Conservation (phyloP, 35 echinoderm and acorn worm species). For the Amphiura filiformis region DNA sequence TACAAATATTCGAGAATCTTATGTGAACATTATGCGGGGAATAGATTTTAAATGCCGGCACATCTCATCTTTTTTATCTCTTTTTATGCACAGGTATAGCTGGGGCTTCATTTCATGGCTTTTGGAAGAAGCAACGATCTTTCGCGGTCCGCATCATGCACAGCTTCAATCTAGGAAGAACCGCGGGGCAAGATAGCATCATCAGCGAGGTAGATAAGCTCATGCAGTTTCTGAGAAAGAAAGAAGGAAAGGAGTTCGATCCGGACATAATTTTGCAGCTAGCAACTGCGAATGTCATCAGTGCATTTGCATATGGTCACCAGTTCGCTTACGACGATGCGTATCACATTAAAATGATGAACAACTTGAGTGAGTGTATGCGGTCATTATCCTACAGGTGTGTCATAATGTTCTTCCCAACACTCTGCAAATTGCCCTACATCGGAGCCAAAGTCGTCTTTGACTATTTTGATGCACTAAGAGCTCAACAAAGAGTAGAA, state of each 20-base stretch:
- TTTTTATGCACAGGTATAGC: neutral
- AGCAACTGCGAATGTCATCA: constrained; percentile 24
- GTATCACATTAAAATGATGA: neutral
- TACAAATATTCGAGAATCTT: no score
- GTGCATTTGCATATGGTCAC: constrained; percentile 10
- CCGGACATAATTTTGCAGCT: neutral
- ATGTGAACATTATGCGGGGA: no score
- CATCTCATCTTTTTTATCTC: no score
- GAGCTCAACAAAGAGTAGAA: neutral
- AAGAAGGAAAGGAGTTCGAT: constrained; percentile 1
- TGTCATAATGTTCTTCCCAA: neutral
- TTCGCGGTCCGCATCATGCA: neutral
- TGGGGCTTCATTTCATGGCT: neutral
- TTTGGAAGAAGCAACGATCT: neutral
- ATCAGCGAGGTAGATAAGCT: neutral
- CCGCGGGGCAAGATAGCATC: neutral
- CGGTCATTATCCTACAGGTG: neutral
- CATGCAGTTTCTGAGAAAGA: neutral
- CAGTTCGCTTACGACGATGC: neutral
- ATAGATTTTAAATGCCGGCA: no score
- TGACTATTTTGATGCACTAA: neutral
- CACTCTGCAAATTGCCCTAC: neutral
- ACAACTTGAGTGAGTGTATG: neutral
- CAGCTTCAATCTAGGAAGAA: neutral
- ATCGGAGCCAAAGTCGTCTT: neutral